Evolutionary conservation across 1,140 invertebrate species (phyloP).

Genomic region (Hirudo medicinalis): DNA sequence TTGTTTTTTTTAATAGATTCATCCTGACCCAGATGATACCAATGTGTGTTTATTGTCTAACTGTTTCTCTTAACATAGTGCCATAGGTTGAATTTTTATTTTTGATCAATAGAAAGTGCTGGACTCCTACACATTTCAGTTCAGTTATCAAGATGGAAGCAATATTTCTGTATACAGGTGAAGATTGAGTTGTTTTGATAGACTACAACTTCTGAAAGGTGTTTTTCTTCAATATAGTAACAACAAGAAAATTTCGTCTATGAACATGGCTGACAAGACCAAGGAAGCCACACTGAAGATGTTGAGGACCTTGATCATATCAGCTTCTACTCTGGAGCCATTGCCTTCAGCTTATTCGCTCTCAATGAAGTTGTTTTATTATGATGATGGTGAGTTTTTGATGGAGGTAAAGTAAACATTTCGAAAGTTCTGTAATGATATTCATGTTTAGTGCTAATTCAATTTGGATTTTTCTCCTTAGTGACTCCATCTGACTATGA

Average conservation of each 20-base stretch:
- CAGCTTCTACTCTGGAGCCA: conserved; percentile 35
- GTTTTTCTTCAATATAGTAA: conserved; percentile 28
- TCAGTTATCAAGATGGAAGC: not conserved
- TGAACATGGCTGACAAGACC: conserved; percentile 31
- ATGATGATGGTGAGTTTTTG: conserved; percentile 37
- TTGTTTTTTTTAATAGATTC: conserved; percentile 29
- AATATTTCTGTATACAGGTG: not conserved
- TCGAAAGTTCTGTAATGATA: not conserved
- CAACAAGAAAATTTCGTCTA: conserved; percentile 35
- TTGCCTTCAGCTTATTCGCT: conserved; percentile 39
- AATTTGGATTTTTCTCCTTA: conserved; percentile 20
- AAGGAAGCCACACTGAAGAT: conserved; percentile 39
- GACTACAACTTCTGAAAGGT: not conserved
- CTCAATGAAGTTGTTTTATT: conserved; percentile 42
- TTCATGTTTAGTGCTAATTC: not conserved
- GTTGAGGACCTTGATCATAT: conserved; percentile 37
- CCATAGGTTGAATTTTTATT: too few relatives aligned
- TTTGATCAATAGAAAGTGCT: not conserved
- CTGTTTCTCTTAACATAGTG: not conserved
- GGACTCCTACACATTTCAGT: conserved; percentile 9
- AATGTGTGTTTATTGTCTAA: conserved; percentile 27
- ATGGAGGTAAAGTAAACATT: not conserved
- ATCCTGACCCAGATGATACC: conserved; percentile 34
- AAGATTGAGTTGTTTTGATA: not conserved
- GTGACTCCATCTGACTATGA: conserved; percentile 42